Evolutionary conservation across 2,797 vertebrate genomes (phyloP), one percentile per base, ranked within the genome.

Genomic region (Telmatherina bonti): DNA sequence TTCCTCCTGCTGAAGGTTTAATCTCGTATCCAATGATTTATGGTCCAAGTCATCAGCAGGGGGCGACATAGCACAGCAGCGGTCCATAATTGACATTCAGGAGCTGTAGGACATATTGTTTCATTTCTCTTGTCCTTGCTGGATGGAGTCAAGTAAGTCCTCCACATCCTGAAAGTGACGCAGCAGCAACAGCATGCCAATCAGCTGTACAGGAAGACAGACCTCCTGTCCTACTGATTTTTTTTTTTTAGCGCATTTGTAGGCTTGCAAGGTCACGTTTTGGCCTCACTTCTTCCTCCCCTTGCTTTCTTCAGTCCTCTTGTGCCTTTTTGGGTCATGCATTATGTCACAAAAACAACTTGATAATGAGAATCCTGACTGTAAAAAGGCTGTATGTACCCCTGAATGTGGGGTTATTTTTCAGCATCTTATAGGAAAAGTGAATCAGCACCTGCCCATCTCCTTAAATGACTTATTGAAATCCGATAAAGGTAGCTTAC

Each of bases 101-200:
- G 65, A 70, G 12, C 36, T 65, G 72, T 27, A 80, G 84, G 77
- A 74, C 69, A 66, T 3, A 20, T 54, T 62, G 74, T 80, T 72
- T 85, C 69, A 60, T 69, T 80, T 33, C 55, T 67, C 1, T 35
- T 52, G 78, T 72, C 81, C 80, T 84, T 87, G 77, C 45, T 81
- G 62, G 65, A 78, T 70, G 79, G 72, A 83, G 81, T 84, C 84
- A 81, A 82, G 75, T 49, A 71, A 82, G 72, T 83, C 75, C 62
- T 83, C 81, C 83, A 61, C 60, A 85, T 77, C 65, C 67, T 74
- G 8, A 49, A 49, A 0, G 71, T 77, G 79, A 84, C 53, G 60
- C 54, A 63, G 71, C 77, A 63, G 72, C 77, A 59, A 66, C 72
- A 62, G 74, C 72, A 71, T 69, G 67, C 51, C 80, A 86, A 87